Percentiles rank a stretch among this genome's conserved stretches.
Conservation (phyloP, 2,113 vertebrate genomes). For the Cheirogaleus medius region DNA sequence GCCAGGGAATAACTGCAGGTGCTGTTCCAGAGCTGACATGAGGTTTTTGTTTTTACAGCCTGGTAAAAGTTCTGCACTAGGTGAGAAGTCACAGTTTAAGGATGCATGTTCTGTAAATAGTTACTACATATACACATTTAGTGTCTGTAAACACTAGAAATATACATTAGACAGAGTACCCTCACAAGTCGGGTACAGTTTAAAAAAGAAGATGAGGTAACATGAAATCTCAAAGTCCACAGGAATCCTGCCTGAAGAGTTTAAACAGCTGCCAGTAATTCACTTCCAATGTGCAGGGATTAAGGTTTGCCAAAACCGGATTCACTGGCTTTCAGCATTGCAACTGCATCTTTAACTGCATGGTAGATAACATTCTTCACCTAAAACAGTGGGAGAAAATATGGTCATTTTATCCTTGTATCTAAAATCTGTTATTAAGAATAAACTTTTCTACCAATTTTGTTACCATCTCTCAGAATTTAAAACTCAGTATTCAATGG, state of each 20-base stretch:
- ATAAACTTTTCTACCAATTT: background rate
- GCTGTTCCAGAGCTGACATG: conserved; percentile 66
- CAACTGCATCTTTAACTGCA: conserved; percentile 88
- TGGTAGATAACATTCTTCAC: conserved; percentile 91
- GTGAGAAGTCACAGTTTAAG: conserved; percentile 84
- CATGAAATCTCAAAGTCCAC: conserved; percentile 86
- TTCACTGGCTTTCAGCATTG: conserved; percentile 86
- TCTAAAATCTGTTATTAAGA: background rate
- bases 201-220: conserved; percentile 87
- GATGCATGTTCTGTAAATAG: conserved; percentile 82
- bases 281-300: conserved; percentile 73
- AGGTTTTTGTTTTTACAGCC: conserved; percentile 83
- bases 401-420: background rate
- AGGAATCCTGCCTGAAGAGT: conserved; percentile 84
- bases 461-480: background rate
- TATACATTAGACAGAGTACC: conserved; percentile 85
- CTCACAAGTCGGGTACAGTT: conserved; percentile 80
- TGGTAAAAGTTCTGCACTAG: conserved; percentile 81
- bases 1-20: conserved; percentile 44
- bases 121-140: conserved; percentile 85
- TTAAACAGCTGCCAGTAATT: conserved; percentile 85
- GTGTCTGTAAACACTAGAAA: conserved; percentile 88
- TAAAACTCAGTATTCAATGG: background rate
- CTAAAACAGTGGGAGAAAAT: conserved; percentile 55
- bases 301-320: conserved; percentile 82